Conservation (phyloP, 1,140 invertebrate genomes). For the Metaphire vulgaris region DNA sequence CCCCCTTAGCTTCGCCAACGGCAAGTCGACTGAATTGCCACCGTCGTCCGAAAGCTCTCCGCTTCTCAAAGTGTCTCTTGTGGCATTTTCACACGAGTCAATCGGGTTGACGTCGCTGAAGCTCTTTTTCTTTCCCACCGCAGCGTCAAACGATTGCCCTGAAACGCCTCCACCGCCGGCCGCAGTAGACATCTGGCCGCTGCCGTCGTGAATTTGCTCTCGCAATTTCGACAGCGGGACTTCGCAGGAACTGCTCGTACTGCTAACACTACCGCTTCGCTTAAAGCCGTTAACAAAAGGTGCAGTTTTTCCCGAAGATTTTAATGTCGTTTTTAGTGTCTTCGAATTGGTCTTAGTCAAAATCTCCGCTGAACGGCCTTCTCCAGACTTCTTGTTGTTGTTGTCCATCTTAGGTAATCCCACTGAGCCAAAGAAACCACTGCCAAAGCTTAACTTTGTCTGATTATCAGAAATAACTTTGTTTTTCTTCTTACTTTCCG, state of each 20-base stretch:
- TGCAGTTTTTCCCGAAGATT: neutral
- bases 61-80: neutral
- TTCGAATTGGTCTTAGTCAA: neutral
- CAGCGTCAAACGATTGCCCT: neutral
- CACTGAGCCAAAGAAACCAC: too few relatives aligned
- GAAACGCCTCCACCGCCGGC: too few relatives aligned
- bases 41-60: neutral
- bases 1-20: too few relatives aligned
- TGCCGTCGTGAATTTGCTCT: neutral
- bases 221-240: neutral
- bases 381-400: too few relatives aligned
- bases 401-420: too few relatives aligned
- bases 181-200: neutral
- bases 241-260: neutral
- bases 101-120: neutral
- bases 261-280: neutral
- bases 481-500: neutral
- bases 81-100: neutral
- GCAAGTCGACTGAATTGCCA: neutral
- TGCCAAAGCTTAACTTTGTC: neutral
- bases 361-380: too few relatives aligned
- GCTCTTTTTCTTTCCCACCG: neutral
- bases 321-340: neutral
- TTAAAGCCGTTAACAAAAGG: neutral
- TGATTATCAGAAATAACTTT: neutral